Evolutionary conservation across 2,113 vertebrate species (phyloP), one percentile per base, ranked within the genome.

Genomic region (Hydrolagus affinis): DNA sequence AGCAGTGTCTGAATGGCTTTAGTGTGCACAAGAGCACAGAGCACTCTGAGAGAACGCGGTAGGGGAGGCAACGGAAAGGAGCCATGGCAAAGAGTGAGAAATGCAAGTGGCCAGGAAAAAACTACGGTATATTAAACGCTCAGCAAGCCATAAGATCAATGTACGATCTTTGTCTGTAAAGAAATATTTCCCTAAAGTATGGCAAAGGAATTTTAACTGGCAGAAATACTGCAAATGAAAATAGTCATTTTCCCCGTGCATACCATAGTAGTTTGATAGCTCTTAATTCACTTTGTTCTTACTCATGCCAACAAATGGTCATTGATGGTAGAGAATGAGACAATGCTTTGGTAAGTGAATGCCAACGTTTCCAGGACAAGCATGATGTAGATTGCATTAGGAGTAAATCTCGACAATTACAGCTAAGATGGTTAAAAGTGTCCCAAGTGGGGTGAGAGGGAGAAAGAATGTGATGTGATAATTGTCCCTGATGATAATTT

Each of bases 261-360:
- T 44, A 44, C 44, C 44, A 44, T 44, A 44, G 44, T 44, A 44
- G 44, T 44, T n/a, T 44, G 44, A 6, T 44, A 44, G 44, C 44
- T 44, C 44, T 21, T 6, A 71, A 23, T 21, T 21, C 3, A 11
- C 25, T 17, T 71, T 23, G 19, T 21, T 71, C 21, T 71, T 71
- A 60, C 7, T 28, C 14, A 76, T 11, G 85, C 75, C 69, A 87
- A 86, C 86, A 76, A 87, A 59, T 87, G 15, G 73, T 86, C 25
- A 68, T 62, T 59, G 30, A 44, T 28, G 15, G 0, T 44, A 6
- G 70, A 28, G 59, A 70, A 57, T 71, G 69, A 57, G 86, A 6
- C 73, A 32, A 2, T 44, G 4, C 4, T 44, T 44, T 44, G 44
- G 44, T 44, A 44, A 44, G 44, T 44, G 44, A 44, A 44, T 44